Percentiles rank a stretch among this genome's conserved stretches.
phyloP scores from a whole-genome alignment of 2,888 invertebrate species.

The Phyllotreta striolata region DNA sequence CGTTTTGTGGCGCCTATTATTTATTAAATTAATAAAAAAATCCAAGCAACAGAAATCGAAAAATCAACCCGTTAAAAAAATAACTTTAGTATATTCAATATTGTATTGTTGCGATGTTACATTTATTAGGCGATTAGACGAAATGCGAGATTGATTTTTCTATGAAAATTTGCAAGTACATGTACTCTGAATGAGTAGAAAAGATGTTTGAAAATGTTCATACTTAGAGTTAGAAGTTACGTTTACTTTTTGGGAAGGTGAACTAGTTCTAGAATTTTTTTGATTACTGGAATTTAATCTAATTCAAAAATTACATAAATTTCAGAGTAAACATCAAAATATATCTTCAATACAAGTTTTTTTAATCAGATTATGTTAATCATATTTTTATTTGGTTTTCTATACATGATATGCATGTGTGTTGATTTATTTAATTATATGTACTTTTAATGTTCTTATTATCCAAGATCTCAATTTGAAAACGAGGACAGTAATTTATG shows the following conservation, averaged over 20 bases:
- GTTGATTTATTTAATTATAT: too few species aligned
- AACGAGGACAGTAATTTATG: too few species aligned
- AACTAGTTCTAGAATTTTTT: slow-evolving; percentile 39
- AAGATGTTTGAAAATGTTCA: slow-evolving; percentile 32
- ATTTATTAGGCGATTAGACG: slow-evolving; percentile 6
- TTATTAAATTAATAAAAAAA: slow-evolving; percentile 1
- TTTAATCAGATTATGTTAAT: neutral
- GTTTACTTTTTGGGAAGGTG: slow-evolving; percentile 39
- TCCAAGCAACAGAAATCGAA: slow-evolving; percentile 2
- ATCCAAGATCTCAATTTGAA: too few species aligned
- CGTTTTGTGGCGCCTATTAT: too few species aligned
- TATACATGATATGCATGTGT: too few species aligned
- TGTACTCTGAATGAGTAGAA: slow-evolving; percentile 22
- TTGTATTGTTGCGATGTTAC: slow-evolving; percentile 1
- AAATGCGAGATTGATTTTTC: slow-evolving; percentile 21
- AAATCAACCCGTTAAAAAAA: slow-evolving; percentile 14
- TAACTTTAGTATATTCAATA: slow-evolving; percentile 3
- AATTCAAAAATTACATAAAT: slow-evolving; percentile 26
- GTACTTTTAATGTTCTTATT: too few species aligned
- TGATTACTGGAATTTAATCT: slow-evolving; percentile 38
- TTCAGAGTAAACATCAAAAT: slow-evolving; percentile 20
- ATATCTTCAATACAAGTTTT: neutral
- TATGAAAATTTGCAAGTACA: slow-evolving; percentile 6
- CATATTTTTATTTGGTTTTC: neutral
- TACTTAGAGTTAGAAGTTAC: slow-evolving; percentile 39